A percentile compares a stretch with the other conserved stretches of the same genome.
Conservation (phyloP, 2,113 vertebrate genomes). For the Pitta sordida region DNA sequence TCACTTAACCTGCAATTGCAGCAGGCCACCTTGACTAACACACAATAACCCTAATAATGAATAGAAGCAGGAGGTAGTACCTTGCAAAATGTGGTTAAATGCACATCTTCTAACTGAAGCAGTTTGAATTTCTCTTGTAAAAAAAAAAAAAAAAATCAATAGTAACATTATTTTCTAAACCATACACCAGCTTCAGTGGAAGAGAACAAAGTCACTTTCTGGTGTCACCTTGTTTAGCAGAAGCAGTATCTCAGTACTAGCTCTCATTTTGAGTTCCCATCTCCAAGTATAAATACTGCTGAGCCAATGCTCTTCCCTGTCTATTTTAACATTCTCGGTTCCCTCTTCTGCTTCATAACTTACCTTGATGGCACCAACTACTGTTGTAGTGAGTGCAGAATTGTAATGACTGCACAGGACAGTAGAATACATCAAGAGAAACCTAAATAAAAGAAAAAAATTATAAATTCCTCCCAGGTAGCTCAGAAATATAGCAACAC, state of each 20-base stretch:
- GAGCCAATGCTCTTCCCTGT: neutral
- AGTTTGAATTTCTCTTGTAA: neutral
- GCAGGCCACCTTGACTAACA: neutral
- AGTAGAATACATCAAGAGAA: slow-evolving; percentile 89
- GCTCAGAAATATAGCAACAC: neutral
- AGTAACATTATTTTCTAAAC: neutral
- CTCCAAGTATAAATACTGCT: neutral
- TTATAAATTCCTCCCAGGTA: neutral
- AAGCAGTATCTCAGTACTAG: neutral
- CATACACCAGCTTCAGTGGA: neutral
- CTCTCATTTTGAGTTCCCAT: neutral
- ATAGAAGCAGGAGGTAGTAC: neutral
- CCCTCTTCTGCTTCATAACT: neutral
- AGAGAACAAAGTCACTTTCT: neutral
- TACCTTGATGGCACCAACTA: slow-evolving; percentile 91
- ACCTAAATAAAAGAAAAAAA: slow-evolving; percentile 74
- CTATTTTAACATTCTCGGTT: neutral
- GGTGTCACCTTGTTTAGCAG: neutral
- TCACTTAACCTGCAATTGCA: neutral
- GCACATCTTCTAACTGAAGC: neutral
- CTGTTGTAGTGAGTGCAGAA: slow-evolving; percentile 87
- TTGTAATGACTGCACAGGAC: slow-evolving; percentile 91
- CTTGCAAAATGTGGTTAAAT: neutral
- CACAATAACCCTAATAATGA: neutral
- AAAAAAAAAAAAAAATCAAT: neutral